These are phyloP conservation scores for Melanerpes aurifrons DNA, from an alignment of 2,113 vertebrate genomes.

Conservation along the genomic window DNA sequence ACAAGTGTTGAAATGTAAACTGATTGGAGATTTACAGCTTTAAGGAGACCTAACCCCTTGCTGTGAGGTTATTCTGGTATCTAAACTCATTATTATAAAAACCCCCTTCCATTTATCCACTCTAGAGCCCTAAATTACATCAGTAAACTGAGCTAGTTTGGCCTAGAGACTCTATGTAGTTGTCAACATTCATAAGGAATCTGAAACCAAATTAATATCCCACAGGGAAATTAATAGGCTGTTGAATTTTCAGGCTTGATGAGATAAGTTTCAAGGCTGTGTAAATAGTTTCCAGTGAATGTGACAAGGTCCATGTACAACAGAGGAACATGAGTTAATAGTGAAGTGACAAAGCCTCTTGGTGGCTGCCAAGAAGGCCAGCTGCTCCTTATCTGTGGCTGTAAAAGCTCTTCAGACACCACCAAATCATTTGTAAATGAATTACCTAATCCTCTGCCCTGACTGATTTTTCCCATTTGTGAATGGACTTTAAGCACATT, in stretches of 20 bases:
- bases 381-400: not conserved
- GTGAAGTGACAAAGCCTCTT: not conserved
- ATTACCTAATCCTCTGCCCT: slow-evolving; percentile 8
- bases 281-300: not conserved
- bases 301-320: not conserved
- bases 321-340: not conserved
- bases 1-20: not conserved
- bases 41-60: not conserved
- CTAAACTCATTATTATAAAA: not conserved
- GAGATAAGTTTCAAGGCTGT: slow-evolving; percentile 7
- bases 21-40: not conserved
- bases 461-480: not conserved
- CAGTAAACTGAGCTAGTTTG: slow-evolving; percentile 35
- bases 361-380: not conserved
- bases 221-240: slow-evolving; percentile 26
- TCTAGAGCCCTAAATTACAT: slow-evolving; percentile 58
- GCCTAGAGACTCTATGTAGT: slow-evolving; percentile 9
- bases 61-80: slow-evolving; percentile 4
- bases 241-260: slow-evolving; percentile 20
- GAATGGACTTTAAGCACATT: not conserved
- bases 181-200: slow-evolving; percentile 45
- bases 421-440: not conserved
- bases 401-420: not conserved
- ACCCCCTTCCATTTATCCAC: not conserved
- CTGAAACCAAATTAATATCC: slow-evolving; percentile 27